phyloP scores from a whole-genome alignment of 2,888 invertebrate genomes.

The Heliconius hortense region DNA sequence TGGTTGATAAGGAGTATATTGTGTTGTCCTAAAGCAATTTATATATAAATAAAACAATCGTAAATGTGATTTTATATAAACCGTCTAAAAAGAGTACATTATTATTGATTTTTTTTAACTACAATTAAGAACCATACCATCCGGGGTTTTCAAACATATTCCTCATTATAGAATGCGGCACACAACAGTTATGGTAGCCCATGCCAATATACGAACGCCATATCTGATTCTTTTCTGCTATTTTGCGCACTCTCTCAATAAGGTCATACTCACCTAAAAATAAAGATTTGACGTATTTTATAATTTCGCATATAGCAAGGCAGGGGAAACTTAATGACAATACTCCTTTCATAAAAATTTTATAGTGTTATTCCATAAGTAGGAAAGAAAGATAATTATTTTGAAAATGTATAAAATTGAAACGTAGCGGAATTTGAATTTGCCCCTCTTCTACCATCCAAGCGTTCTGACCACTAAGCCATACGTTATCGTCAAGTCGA shows the following conservation, averaged over 20 bases:
- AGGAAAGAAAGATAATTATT: no score
- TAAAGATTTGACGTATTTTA: not conserved
- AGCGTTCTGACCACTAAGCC: no score
- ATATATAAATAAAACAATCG: not conserved
- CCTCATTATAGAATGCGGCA: constrained; percentile 96
- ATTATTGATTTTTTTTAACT: not conserved
- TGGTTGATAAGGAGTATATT: constrained; percentile 99
- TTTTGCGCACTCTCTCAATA: constrained; percentile 87
- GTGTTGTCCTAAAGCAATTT: constrained; percentile 89
- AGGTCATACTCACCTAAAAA: constrained; percentile 94
- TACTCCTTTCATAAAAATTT: no score
- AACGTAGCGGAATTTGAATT: no score
- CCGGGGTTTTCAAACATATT: constrained; percentile 99
- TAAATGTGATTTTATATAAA: not conserved
- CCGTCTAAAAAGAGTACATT: not conserved
- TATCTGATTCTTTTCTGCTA: constrained; percentile 94
- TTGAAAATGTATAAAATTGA: no score
- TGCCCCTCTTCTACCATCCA: no score
- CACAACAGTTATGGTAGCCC: constrained; percentile 99
- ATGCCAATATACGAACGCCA: constrained; percentile 99
- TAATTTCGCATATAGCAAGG: not conserved
- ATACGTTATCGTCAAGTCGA: no score
- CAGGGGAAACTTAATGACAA: not conserved
- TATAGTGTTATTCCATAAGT: no score
- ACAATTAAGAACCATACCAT: constrained; percentile 84